Conservation (phyloP, 2,113 vertebrate genomes). For the Butorides virescens region DNA sequence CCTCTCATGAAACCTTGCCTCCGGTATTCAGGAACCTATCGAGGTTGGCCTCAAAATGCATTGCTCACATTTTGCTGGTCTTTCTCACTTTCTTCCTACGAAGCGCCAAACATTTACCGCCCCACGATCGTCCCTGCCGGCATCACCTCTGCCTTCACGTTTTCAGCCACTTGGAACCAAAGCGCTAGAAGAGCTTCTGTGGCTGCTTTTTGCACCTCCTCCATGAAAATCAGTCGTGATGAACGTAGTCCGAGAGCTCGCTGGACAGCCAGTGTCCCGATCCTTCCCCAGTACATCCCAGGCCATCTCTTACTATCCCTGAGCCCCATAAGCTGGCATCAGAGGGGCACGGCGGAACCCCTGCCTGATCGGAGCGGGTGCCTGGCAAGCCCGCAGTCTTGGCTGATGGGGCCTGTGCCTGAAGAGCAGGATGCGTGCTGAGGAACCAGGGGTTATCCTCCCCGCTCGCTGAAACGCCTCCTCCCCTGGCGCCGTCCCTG, state of each 20-base stretch:
- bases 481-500: neutral
- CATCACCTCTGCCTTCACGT: neutral
- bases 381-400: neutral
- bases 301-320: neutral
- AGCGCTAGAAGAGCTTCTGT: neutral
- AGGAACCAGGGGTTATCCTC: neutral
- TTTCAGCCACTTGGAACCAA: neutral
- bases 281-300: neutral
- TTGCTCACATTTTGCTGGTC: neutral
- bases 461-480: neutral
- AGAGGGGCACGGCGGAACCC: rapidly evolving
- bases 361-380: rapidly evolving
- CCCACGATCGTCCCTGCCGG: neutral
- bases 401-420: neutral
- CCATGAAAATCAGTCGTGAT: neutral
- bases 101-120: neutral
- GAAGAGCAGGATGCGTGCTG: neutral
- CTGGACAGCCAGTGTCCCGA: neutral
- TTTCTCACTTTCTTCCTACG: neutral
- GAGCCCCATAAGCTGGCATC: neutral
- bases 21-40: rapidly evolving
- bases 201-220: neutral
- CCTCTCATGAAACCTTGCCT: neutral
- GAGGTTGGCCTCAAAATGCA: neutral
- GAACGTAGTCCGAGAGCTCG: neutral